Conservation (phyloP, 2,113 vertebrate genomes). For the Marmota flaviventris region DNA sequence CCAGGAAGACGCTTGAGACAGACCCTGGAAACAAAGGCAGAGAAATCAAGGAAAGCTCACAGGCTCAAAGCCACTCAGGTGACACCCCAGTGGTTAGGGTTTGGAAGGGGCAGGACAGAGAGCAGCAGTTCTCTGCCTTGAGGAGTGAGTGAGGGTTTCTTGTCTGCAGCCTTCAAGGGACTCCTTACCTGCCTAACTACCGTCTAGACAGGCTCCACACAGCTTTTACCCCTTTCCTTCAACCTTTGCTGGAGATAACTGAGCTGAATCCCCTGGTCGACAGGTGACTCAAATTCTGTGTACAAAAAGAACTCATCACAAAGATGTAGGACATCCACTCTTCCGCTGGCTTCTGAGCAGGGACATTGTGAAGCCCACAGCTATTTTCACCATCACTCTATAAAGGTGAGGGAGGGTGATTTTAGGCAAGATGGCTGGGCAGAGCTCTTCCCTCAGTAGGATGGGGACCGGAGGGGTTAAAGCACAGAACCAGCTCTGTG, state of each 20-base stretch:
- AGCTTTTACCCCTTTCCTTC: neutral
- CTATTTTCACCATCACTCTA: neutral
- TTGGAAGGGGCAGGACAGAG: neutral
- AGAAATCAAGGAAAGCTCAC: neutral
- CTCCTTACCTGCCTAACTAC: neutral
- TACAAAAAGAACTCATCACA: neutral
- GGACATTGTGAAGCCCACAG: neutral
- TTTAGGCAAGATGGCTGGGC: neutral
- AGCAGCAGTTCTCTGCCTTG: neutral
- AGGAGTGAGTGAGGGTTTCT: neutral
- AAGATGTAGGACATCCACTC: neutral
- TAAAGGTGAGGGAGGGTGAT: neutral
- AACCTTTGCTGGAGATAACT: neutral
- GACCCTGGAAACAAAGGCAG: neutral
- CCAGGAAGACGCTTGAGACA: neutral
- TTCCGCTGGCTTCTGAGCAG: neutral
- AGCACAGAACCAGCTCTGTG: neutral
- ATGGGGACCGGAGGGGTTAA: neutral
- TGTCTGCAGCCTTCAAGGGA: neutral
- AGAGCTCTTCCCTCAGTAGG: no score
- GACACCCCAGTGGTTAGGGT: neutral
- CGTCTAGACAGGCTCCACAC: neutral
- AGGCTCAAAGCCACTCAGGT: neutral
- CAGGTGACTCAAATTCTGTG: neutral
- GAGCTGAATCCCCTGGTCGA: neutral